phyloP scores from a whole-genome alignment of 2,797 vertebrate genomes.

The Ammospiza maritima region DNA sequence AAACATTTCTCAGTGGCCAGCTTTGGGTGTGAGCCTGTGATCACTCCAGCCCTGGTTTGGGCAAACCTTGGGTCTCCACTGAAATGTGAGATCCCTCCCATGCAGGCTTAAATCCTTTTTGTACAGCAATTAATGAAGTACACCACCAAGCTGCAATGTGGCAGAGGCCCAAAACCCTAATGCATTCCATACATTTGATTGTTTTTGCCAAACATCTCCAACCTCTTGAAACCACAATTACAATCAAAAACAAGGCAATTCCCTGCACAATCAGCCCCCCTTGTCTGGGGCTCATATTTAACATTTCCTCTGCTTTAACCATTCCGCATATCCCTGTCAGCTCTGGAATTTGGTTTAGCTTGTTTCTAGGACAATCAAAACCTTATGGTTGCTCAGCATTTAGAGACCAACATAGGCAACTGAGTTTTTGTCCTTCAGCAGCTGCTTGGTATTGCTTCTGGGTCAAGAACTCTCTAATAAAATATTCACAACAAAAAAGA shows the following conservation, averaged over 20 bases:
- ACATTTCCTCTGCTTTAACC: slow-evolving; percentile 40
- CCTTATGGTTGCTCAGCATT: slow-evolving; percentile 5
- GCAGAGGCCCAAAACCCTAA: slow-evolving; percentile 4
- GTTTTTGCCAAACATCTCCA: slow-evolving; percentile 15
- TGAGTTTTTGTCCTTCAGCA: slow-evolving; percentile 8
- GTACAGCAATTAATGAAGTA: background rate
- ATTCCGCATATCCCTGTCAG: background rate
- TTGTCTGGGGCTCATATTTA: slow-evolving; percentile 8
- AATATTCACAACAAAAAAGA: background rate
- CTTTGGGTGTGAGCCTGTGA: background rate
- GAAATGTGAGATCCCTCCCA: background rate
- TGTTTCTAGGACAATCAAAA: slow-evolving; percentile 47
- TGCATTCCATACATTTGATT: background rate
- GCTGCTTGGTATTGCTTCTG: background rate
- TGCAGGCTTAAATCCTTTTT: background rate
- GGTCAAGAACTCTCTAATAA: background rate
- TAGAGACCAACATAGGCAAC: background rate
- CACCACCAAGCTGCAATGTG: background rate
- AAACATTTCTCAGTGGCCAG: background rate
- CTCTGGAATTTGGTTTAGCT: slow-evolving; percentile 28
- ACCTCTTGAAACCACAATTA: background rate
- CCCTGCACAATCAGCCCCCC: background rate
- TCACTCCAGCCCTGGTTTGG: background rate
- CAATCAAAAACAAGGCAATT: background rate
- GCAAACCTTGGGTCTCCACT: background rate